Evolutionary conservation across 2,113 vertebrate species (phyloP), one percentile per base, ranked within the genome.

Genomic region (Todiramphus saurophagus): DNA sequence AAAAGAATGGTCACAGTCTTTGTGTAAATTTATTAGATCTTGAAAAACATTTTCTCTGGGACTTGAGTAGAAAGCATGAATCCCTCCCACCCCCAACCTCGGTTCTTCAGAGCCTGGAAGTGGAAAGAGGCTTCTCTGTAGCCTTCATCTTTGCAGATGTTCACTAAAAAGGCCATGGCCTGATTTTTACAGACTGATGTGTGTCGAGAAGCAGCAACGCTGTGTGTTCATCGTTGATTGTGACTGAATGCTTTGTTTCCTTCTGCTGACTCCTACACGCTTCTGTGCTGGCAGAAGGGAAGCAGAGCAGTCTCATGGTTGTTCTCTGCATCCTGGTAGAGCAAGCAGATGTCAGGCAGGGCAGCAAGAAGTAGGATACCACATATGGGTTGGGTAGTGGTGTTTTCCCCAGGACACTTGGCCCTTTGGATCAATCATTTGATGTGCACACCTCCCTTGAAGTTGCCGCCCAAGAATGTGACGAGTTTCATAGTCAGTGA

Each of bases 341-440:
- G 51, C 75, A 50, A 50, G 50, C 72, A 58, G 50, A 15, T 41
- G 56, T 55, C 68, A 35, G 69, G 77, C 66, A 89, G 81, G 74
- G 48, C 70, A 82, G 84, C 59, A 51, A 76, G 53, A 78, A 53
- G 55, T 14, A 44, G 79, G 55, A 69, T 37, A 28, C 37, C 73
- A 60, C 48, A 15, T 44, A 55, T 17, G 55, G n/a, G 24, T 11
- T 48, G 81, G 83, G 48, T 68, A n/a, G 93, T 88, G 88, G 30
- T 35, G 21, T 33, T 89, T 67, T 85, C 8, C 20, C 14, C 1
- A 1, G 53, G 35, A 68, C 74, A 25, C 44, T 68, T 51, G 80
- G 79, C 58, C 41, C 50, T 83, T 69, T 53, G 79, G 76, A 51
- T 74, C 3, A 0, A 10, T 66, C 0, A 0, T 43, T 51, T 0